Conservation (phyloP, 2,888 invertebrate genomes). For the Punctoribates punctum region DNA sequence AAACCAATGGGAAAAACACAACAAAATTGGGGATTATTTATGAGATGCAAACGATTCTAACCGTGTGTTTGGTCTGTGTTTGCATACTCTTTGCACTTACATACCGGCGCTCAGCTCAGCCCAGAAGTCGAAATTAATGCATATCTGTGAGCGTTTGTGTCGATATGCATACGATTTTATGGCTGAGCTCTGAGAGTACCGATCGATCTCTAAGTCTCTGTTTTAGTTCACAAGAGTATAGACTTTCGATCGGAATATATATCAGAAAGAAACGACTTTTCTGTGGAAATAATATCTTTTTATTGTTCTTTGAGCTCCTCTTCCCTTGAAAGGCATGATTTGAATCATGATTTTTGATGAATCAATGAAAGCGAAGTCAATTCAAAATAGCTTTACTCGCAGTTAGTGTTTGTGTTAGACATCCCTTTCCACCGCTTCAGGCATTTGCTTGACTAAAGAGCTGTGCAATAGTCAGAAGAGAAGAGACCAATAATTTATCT, state of each 20-base stretch:
- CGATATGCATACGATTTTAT: conserved; percentile 6
- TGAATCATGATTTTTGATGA: conserved; percentile 5
- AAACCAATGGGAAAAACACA: not conserved
- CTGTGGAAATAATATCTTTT: not conserved
- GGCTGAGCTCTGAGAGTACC: not conserved
- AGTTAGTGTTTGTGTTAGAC: not conserved
- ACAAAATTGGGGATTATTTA: not conserved
- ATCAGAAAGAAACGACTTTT: not conserved
- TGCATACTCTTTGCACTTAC: not conserved
- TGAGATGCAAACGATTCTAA: not conserved
- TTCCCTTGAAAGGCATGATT: not conserved
- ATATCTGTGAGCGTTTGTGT: too few species aligned
- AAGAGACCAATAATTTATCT: conserved; percentile 6
- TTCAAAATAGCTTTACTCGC: not conserved
- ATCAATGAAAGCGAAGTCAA: not conserved
- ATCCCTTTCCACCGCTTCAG: not conserved
- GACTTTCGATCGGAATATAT: not conserved
- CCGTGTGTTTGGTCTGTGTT: not conserved
- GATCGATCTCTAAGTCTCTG: not conserved
- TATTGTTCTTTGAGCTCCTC: not conserved
- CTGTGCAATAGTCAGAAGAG: not conserved
- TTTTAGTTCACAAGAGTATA: not conserved
- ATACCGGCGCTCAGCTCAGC: not conserved
- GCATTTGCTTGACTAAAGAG: not conserved
- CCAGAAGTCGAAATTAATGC: not conserved